Evolutionary conservation across 2,888 invertebrate species (phyloP).

Genomic region (Drosophila mayaguana): DNA sequence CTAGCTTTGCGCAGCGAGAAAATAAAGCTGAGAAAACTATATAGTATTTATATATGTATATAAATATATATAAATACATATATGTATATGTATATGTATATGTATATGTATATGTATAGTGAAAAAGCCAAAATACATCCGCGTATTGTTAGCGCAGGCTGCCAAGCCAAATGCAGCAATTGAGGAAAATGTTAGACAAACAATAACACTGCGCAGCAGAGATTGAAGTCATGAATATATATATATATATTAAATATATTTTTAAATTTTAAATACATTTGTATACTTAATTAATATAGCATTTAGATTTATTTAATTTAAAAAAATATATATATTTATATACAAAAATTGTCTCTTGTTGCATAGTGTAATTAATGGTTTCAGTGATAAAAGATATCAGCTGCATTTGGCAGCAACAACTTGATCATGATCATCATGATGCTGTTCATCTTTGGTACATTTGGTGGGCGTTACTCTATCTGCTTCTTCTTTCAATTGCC

Average conservation of each 20-base stretch:
- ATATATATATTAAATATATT: neutral
- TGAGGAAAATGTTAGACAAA: conserved; percentile 45
- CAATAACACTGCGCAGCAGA: neutral
- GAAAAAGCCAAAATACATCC: conserved; percentile 59
- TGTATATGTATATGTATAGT: conserved; percentile 3
- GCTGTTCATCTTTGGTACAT: conserved; percentile 29
- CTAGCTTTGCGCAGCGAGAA: conserved; percentile 65
- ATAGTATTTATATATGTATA: conserved; percentile 4
- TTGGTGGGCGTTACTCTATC: conserved; percentile 59
- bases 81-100: neutral
- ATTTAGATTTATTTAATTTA: no score
- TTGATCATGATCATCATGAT: conserved; percentile 11
- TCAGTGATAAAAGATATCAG: conserved; percentile 72
- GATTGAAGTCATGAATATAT: neutral
- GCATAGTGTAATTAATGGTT: conserved; percentile 68
- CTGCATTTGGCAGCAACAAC: conserved; percentile 19
- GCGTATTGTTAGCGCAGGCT: conserved; percentile 69
- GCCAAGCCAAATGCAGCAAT: conserved; percentile 33
- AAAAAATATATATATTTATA: neutral
- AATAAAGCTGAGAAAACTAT: conserved; percentile 40
- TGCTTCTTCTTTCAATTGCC: conserved; percentile 36
- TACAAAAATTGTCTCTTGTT: neutral
- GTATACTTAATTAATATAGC: neutral
- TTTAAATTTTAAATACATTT: neutral
- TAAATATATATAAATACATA: neutral